phyloP scores from a whole-genome alignment of 2,888 invertebrate species.

The Prenolepis imparis region DNA sequence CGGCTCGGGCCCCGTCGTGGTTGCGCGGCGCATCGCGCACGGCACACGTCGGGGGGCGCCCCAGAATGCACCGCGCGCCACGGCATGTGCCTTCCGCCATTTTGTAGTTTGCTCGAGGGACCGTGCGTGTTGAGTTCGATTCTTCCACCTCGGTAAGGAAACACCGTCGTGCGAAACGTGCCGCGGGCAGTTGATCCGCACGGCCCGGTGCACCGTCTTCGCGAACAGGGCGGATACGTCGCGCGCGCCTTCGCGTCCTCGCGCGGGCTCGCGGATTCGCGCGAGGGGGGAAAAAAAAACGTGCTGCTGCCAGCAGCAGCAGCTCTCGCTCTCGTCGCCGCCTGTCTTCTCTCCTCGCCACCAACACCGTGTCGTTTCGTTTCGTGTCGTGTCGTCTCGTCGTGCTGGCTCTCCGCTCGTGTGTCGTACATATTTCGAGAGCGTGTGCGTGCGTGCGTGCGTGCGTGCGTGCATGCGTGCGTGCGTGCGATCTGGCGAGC shows the following conservation, averaged over 20 bases:
- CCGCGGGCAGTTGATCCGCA: slow-evolving; percentile 19
- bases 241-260: no score
- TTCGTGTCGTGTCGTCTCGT: slow-evolving; percentile 46
- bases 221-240: no score
- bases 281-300: no score
- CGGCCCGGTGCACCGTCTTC: not conserved
- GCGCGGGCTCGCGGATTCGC: no score
- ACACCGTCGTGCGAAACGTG: slow-evolving; percentile 37
- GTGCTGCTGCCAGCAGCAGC: no score
- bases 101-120: slow-evolving; percentile 90
- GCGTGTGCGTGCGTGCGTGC: slow-evolving; percentile 39
- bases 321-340: no score
- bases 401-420: slow-evolving; percentile 12
- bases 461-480: slow-evolving; percentile 39
- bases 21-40: slow-evolving; percentile 72
- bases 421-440: slow-evolving; percentile 46
- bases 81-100: slow-evolving; percentile 91
- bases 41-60: slow-evolving; percentile 73
- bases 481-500: not conserved
- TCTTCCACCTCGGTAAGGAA: slow-evolving; percentile 88
- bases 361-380: slow-evolving; percentile 38
- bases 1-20: no score
- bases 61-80: slow-evolving; percentile 87
- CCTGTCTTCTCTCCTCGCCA: slow-evolving; percentile 8
- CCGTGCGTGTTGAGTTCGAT: slow-evolving; percentile 88